Evolutionary conservation across 2,113 vertebrate genomes (phyloP).

Genomic region (Cyprinodon brontotheroides): DNA sequence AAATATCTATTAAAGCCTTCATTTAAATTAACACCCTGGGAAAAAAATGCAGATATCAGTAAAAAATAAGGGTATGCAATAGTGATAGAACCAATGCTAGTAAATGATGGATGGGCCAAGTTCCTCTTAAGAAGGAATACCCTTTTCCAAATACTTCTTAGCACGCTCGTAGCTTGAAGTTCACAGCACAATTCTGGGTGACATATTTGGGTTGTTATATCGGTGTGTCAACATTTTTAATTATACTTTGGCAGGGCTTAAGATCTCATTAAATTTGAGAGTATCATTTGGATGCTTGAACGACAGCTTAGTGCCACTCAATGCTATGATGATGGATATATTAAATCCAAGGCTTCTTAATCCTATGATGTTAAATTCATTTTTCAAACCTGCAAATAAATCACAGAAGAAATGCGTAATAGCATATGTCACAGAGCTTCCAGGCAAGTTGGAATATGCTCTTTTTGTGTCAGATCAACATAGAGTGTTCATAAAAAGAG

Average conservation of each 20-base stretch:
- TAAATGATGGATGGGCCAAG: slow-evolving; percentile 15
- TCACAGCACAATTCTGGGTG: slow-evolving; percentile 46
- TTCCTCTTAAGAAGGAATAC: slow-evolving; percentile 30
- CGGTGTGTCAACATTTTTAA: slow-evolving; percentile 78
- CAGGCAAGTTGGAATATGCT: slow-evolving; percentile 67
- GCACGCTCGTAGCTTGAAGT: slow-evolving; percentile 47
- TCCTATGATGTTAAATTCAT: slow-evolving; percentile 82
- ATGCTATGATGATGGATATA: slow-evolving; percentile 75
- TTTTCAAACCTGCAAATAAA: slow-evolving; percentile 81
- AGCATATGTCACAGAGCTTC: slow-evolving; percentile 69
- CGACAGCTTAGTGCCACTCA: slow-evolving; percentile 82
- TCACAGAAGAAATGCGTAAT: slow-evolving; percentile 72
- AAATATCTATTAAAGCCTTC: not conserved
- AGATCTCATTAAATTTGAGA: slow-evolving; percentile 81
- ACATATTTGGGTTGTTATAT: slow-evolving; percentile 73
- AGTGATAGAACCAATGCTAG: slow-evolving; percentile 7
- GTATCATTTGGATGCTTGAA: slow-evolving; percentile 81
- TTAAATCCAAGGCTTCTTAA: slow-evolving; percentile 80
- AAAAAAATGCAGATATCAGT: slow-evolving; percentile 17
- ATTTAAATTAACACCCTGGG: slow-evolving; percentile 16
- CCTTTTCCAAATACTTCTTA: slow-evolving; percentile 46
- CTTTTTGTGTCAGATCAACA: slow-evolving; percentile 67
- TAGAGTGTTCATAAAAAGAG: slow-evolving; percentile 43
- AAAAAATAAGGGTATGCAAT: slow-evolving; percentile 27
- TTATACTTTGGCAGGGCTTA: slow-evolving; percentile 83